Evolutionary conservation across 2,888 invertebrate genomes (phyloP), one percentile per base, ranked within the genome.

Genomic region (Caenorhabditis zanzibari): DNA sequence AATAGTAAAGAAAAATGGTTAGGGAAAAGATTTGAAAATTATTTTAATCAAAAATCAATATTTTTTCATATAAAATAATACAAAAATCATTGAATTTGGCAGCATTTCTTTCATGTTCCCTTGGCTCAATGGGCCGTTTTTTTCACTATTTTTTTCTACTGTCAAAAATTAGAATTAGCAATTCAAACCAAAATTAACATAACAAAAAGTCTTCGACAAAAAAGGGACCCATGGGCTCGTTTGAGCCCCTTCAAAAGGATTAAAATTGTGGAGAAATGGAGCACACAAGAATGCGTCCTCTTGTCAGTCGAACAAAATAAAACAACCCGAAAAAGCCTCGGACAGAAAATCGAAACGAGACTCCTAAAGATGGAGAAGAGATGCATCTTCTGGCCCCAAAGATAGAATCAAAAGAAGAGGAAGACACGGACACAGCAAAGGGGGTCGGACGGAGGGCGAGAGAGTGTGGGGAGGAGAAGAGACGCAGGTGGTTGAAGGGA

Each of bases 381-480:
- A 75, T 54, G 66, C 64, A 56, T 75, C 66, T 44, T 56, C 35
- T 22, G 9, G n/a, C n/a, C 73, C 52, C 54, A 75, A 58, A 75
- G 75, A 77, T 77, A 69, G 76, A 76, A 68, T 58, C 75, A 56
- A 56, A 64, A 49, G 24, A 63, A 63, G 64, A 26, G 19, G 35
- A 26, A 26, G 63, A 58, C 32, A 32, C 32, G 32, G 32, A 32
- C 32, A 7, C 32, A 32, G 32, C 32, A 32, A n/a, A n/a, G n/a
- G n/a, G n/a, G n/a, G n/a, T n/a, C n/a, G n/a, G n/a, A n/a, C n/a
- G n/a, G n/a, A n/a, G n/a, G n/a, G n/a, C n/a, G n/a, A n/a, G n/a
- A n/a, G n/a, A n/a, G n/a, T n/a, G 32, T 32, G 5, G 5, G 32
- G 32, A 64, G 47, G 19, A 24, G 63, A 24, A 10, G 41, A 38